Base-by-base conservation (phyloP, 1,140 invertebrate genomes). In the Helicoverpa armigera region DNA sequence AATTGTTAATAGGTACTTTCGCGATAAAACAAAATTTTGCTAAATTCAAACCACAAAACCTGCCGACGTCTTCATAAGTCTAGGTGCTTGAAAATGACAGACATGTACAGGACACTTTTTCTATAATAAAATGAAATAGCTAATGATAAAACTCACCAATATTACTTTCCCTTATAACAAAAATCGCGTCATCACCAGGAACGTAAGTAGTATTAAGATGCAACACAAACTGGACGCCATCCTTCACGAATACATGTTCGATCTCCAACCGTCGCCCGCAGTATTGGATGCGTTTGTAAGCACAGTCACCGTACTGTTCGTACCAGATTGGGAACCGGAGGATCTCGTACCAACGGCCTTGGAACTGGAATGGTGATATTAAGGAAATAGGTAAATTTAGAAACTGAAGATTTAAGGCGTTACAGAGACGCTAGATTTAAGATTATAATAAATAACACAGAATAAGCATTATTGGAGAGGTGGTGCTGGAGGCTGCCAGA, bases 311-410 rank as follows among this genome's bases (percentile, higher is more conserved):
- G 43, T 85, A 60, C 0, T 86, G 79, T 18, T 94, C 92, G 63
- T 93, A 94, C 94, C 92, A 94, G 10, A 83, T 75, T 10, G 92
- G 92, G 56, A 89, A 92, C 2, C 91, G 80, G 70, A 93, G 85
- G 61, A 94, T 89, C n/a, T 91, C 91, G 63, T 91, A 92, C 94
- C 94, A 95, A 67, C 82, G 82, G 2, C 94, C 94, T 10, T 92
- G 80, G 73, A 95, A 95, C 94, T 95, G 82, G 48, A 88, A 90
- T 10, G 16, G 29, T 69, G 10, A 9, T 43, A 9, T 43, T 43
- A 1, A 43, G 43, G 14, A 50, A 0, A 65, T 53, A 18, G 31
- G 2, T 11, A 35, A 35, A 18, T 0, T 35, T 7, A 23, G 16
- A 56, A 56, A 56, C 54, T 23, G 23, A 23, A n/a, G n/a, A n/a